Conservation (phyloP, 2,113 vertebrate species). For the Sigmodon hispidus region DNA sequence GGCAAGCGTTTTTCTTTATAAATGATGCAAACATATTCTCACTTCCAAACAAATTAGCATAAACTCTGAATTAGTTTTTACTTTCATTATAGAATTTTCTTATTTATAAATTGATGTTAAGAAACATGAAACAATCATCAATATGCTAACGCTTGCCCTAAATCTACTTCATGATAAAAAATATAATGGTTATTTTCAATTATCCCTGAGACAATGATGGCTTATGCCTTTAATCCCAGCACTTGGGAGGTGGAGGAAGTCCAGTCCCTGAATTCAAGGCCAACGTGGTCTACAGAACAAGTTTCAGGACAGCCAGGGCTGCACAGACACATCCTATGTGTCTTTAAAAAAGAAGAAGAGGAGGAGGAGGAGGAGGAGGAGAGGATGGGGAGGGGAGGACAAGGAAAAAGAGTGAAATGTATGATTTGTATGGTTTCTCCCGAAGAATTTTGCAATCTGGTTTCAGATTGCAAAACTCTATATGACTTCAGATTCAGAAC, state of each 20-base stretch:
- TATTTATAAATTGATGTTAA: not conserved
- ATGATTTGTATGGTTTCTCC: not conserved
- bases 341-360: not conserved
- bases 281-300: not conserved
- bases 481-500: not conserved
- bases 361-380: no score
- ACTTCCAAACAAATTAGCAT: not conserved
- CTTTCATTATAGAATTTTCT: not conserved
- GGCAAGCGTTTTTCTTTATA: slow-evolving; percentile 5
- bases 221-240: not conserved
- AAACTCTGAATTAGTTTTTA: not conserved
- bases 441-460: not conserved
- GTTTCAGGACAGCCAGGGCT: no score
- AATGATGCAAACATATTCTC: not conserved
- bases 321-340: not conserved
- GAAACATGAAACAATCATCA: slow-evolving; percentile 6
- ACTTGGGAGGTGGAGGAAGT: not conserved
- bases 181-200: slow-evolving; percentile 24
- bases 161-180: not conserved
- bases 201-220: not conserved
- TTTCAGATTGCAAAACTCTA: not conserved
- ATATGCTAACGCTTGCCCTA: not conserved
- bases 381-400: rapidly evolving
- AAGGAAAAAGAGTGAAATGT: no score
- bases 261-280: not conserved